These are phyloP conservation scores for Naja naja DNA, from an alignment of 2,113 vertebrate species.

Conservation along the genomic window DNA sequence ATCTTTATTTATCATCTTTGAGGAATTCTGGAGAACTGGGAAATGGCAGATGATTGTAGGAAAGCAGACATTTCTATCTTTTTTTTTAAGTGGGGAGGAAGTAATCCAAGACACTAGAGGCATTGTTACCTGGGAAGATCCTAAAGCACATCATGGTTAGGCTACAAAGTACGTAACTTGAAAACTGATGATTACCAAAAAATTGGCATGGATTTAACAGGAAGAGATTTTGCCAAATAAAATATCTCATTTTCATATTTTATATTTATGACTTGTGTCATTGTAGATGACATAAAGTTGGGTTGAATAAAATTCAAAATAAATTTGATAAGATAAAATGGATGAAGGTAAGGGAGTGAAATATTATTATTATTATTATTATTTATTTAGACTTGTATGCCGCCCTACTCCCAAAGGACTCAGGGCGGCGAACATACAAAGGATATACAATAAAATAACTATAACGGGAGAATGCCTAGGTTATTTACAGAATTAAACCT, in stretches of 20 bases:
- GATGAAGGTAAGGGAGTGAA: not conserved
- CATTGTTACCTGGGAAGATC: not conserved
- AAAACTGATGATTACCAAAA: not conserved
- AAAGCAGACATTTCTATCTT: not conserved
- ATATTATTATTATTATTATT: too few relatives aligned
- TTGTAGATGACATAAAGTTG: not conserved
- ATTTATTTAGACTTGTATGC: too few relatives aligned
- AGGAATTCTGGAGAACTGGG: not conserved
- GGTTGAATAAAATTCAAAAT: not conserved
- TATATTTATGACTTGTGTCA: not conserved
- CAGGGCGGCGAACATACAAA: too few relatives aligned
- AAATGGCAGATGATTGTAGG: not conserved
- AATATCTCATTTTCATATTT: not conserved
- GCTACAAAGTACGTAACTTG: not conserved
- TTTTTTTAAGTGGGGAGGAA: not conserved
- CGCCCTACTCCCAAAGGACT: too few relatives aligned
- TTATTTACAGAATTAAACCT: not conserved
- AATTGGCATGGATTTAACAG: not conserved
- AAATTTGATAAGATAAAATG: not conserved
- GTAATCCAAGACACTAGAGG: not conserved
- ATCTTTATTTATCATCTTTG: not conserved
- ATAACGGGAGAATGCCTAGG: not conserved
- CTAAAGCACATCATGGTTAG: not conserved
- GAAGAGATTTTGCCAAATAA: not conserved
- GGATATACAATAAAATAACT: too few relatives aligned